A percentile compares a stretch with the other conserved stretches of the same genome.
Evolutionary conservation across 2,113 vertebrate genomes (phyloP).

Genomic region (Thymallus thymallus): DNA sequence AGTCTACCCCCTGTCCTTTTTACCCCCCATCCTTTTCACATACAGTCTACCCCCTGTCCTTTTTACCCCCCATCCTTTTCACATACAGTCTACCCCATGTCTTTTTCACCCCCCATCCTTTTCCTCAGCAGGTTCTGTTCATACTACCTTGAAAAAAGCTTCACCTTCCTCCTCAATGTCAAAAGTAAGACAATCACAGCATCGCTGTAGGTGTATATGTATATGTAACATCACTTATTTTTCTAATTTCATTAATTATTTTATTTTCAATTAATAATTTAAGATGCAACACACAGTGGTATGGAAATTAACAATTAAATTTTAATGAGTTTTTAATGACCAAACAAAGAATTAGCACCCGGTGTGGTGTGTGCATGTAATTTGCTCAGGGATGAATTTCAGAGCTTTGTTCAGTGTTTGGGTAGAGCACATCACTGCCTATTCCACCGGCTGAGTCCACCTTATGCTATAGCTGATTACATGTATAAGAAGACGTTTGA

Average conservation of each 20-base stretch:
- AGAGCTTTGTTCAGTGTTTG: conserved; percentile 71
- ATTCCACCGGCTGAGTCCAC: conserved; percentile 57
- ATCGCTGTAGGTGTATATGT: conserved; percentile 72
- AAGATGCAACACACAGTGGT: conserved; percentile 77
- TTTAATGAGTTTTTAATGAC: conserved; percentile 85
- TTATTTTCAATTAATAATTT: conserved; percentile 82
- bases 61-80: conserved; percentile 37
- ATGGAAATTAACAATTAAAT: conserved; percentile 82
- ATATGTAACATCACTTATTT: conserved; percentile 76
- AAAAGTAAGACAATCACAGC: conserved; percentile 64
- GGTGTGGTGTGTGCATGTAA: conserved; percentile 76
- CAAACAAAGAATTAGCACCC: conserved; percentile 81
- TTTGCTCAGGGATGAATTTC: conserved; percentile 70
- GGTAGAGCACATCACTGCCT: conserved; percentile 56
- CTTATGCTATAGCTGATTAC: conserved; percentile 48
- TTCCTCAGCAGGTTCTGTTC: conserved; percentile 25
- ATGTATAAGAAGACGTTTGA: conserved; percentile 42
- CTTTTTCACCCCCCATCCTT: conserved; percentile 32
- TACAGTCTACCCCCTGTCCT: conserved; percentile 12
- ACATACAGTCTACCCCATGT: not conserved
- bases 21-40: conserved; percentile 46
- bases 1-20: conserved; percentile 13
- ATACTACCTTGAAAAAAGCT: conserved; percentile 2
- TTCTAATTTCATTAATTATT: conserved; percentile 80
- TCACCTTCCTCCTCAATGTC: conserved; percentile 61